Conservation (phyloP, 2,888 invertebrate species). For the Oasisia sp. region DNA sequence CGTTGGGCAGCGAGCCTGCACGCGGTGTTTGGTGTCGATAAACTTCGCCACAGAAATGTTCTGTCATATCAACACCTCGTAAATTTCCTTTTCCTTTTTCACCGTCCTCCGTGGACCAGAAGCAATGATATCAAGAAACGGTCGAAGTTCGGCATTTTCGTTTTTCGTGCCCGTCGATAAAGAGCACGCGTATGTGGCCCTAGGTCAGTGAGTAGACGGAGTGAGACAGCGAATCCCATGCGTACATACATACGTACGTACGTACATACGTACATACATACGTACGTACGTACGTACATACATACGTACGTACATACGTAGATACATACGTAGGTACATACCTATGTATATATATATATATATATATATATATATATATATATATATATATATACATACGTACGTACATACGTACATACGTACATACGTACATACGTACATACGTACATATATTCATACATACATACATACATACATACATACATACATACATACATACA, state of each 20-base stretch:
- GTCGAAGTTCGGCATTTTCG: neutral
- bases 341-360: no score
- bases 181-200: neutral
- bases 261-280: neutral
- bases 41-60: neutral
- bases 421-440: no score
- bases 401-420: no score
- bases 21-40: neutral
- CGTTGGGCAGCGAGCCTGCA: neutral
- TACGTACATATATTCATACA: no score
- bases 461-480: no score
- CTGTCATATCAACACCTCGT: no score
- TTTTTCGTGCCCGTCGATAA: neutral
- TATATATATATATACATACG: no score
- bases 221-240: neutral
- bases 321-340: constrained; percentile 20
- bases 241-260: neutral
- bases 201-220: no score
- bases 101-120: neutral
- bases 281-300: constrained; percentile 23
- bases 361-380: no score
- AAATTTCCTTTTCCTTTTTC: neutral
- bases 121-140: neutral
- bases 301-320: constrained; percentile 26
- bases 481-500: neutral